Base-by-base conservation (phyloP, 2,888 invertebrate species). In the Laspeyria flexula region DNA sequence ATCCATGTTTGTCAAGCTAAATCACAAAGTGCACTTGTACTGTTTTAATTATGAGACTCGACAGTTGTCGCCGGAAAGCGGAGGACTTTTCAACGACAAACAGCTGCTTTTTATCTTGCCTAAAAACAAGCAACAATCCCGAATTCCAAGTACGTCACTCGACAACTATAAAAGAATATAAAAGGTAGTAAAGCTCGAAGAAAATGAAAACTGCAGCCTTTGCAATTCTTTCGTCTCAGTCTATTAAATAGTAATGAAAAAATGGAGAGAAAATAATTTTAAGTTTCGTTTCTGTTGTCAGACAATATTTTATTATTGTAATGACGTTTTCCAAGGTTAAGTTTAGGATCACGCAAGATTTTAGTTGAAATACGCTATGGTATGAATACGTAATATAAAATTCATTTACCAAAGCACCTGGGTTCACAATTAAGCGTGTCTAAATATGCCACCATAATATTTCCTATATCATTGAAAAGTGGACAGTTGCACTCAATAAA, bases 1-100 rank as follows among this genome's bases (percentile, higher is more conserved):
- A 1, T 39, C 38, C n/a, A 5, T n/a, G 23, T 39, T 9, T 27
- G 27, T 39, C 6, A 12, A 25, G 25, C 38, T 25, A 25, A 39
- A 39, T 23, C 15, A 12, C 37, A 25, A 39, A 39, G 38, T 39
- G 38, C 38, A 39, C 34, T 39, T 39, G 38, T 39, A 39, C 38
- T 39, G 38, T 23, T 39, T 34, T 16, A 34, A 18, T 34, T 16
- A 34, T 39, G 25, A 39, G 25, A 25, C 13, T 7, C 25, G 23
- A 27, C 38, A n/a, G 4, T 25, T 15, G 12, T 39, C 38, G 27
- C 13, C 38, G 9, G 15, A 39, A 39, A 37, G 38, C 38, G 7
- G 15, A 39, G 38, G 38, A 39, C 23, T 27, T 25, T 39, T 27
- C n/a, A 39, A 27, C 38, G 38, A 38, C 25, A 39, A 37, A 37